Base-by-base conservation (phyloP, 2,797 vertebrate genomes). In the Aldrovandia affinis region DNA sequence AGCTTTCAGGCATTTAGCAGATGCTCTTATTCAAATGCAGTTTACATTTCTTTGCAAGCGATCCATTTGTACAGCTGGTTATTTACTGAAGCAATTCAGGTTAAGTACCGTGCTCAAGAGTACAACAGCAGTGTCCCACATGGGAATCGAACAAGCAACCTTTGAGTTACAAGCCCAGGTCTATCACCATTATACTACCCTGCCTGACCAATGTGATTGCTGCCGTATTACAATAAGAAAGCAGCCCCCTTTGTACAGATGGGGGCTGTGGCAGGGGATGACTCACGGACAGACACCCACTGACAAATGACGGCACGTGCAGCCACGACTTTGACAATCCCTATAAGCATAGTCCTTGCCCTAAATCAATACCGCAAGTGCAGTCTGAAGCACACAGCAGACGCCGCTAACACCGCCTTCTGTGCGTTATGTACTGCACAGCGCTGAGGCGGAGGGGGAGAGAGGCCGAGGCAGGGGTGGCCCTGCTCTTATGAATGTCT, bases 401-500 rank as follows among this genome's bases (percentile, higher is more conserved):
- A 77, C 2, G 36, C 39, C 70, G 44, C 20, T n/a, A n/a, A n/a
- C n/a, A 25, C 20, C 25, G n/a, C 8, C 15, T n/a, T 42, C 36
- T 73, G 33, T 10, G 42, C 25, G 6, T 77, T 47, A 77, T 9
- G 39, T 25, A 47, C 5, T n/a, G 59, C 5, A 14, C 7, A n/a
- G 22, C 59, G 25, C 50, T 52, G 50, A 52, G 18, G 12, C 3
- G 15, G 39, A 18, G n/a, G 61, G 61, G 68, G 36, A 73, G 39
- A 18, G 6, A 75, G 36, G 44, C 20, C 18, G 68, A 52, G 47
- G 55, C 57, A 54, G 54, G 20, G 42, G 57, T 20, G 75, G 55
- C 75, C 12, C 44, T 28, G 20, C 52, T 63, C 83, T 73, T 65
- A 42, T 2, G 75, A 55, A 52, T 63, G 44, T 61, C 83, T 57